phyloP scores from a whole-genome alignment of 2,113 vertebrate species.

The Bos javanicus region DNA sequence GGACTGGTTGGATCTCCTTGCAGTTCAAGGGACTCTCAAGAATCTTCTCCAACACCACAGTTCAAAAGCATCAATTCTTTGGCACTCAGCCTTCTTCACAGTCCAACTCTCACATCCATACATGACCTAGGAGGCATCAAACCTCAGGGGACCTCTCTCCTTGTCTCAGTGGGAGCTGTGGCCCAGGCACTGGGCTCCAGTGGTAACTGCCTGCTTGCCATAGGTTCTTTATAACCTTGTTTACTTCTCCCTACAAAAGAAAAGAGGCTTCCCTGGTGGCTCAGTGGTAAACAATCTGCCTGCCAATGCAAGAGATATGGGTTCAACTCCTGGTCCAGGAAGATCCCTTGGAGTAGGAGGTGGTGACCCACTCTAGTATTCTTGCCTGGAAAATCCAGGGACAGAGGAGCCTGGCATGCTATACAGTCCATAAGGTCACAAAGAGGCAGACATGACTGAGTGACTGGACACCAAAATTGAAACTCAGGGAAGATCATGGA shows the following conservation, averaged over 20 bases:
- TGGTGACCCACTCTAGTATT: background rate
- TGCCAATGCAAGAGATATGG: background rate
- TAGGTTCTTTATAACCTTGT: background rate
- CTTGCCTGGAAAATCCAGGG: background rate
- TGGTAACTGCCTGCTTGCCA: background rate
- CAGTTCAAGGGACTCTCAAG: no score
- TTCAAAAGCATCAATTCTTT: no score
- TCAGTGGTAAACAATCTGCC: background rate
- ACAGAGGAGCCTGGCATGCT: background rate
- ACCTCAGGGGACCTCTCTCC: background rate
- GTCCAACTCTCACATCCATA: no score
- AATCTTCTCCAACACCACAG: no score
- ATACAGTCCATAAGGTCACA: background rate
- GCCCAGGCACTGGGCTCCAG: background rate
- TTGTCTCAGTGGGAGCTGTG: background rate
- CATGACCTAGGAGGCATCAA: background rate
- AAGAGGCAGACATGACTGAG: background rate
- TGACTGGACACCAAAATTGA: background rate
- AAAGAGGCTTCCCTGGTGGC: background rate
- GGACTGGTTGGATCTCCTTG: no score
- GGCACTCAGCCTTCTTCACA: no score
- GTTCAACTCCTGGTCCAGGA: background rate
- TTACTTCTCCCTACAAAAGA: background rate
- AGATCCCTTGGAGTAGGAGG: background rate
- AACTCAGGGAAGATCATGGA: background rate